Evolutionary conservation across 2,113 vertebrate genomes (phyloP).

Genomic region (Corvus cornix): DNA sequence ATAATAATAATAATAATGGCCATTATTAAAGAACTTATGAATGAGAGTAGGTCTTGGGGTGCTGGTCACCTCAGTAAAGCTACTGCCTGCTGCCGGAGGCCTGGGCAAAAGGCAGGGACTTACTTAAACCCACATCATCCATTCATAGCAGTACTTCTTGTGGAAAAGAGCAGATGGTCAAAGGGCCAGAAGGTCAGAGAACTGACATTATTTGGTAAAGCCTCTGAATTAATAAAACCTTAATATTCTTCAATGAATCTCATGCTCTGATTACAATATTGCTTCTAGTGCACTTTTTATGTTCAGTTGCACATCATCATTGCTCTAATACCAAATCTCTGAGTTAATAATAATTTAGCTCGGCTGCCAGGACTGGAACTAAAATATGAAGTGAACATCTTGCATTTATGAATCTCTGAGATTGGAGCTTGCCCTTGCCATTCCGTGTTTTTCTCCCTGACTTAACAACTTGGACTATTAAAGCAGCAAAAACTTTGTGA

Average conservation of each 20-base stretch:
- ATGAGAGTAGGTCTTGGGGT: too few relatives aligned
- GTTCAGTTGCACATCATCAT: neutral
- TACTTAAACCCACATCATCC: too few relatives aligned
- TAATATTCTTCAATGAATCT: neutral
- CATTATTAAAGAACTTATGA: too few relatives aligned
- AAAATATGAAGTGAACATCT: neutral
- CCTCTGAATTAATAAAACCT: neutral
- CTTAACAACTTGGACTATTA: neutral
- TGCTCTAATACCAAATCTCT: neutral
- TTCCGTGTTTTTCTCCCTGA: neutral
- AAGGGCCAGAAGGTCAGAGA: neutral
- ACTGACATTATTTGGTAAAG: neutral
- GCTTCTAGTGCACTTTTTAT: neutral
- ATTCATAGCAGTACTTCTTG: neutral
- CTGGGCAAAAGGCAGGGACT: too few relatives aligned
- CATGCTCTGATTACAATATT: neutral
- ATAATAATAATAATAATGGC: too few relatives aligned
- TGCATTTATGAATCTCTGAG: neutral
- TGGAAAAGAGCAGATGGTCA: neutral
- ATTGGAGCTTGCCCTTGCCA: neutral
- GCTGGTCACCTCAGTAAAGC: too few relatives aligned
- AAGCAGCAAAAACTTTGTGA: neutral
- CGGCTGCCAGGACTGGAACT: neutral
- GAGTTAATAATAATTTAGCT: neutral
- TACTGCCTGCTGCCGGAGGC: too few relatives aligned